phyloP scores from a whole-genome alignment of 2,888 invertebrate species.

The Lycocerus yunnanus region DNA sequence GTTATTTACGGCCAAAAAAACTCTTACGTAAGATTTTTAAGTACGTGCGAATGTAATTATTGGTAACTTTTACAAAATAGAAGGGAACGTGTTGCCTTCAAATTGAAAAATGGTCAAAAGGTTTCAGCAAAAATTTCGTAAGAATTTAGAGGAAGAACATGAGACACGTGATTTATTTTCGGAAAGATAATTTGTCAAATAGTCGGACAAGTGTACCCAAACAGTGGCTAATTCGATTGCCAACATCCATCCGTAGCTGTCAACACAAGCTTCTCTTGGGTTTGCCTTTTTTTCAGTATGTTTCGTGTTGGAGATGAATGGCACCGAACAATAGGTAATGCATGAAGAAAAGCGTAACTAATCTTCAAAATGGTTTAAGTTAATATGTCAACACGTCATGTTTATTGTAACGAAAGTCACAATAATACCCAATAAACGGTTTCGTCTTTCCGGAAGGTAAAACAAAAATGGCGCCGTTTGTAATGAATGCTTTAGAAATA shows the following conservation, averaged over 20 bases:
- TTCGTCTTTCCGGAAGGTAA: background rate
- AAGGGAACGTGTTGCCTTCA: background rate
- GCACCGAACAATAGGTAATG: background rate
- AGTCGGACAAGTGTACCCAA: constrained; percentile 15
- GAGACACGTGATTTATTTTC: constrained; percentile 2
- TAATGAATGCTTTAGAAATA: constrained; percentile 18
- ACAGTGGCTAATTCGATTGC: constrained; percentile 26
- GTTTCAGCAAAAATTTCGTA: background rate
- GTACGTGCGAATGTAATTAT: background rate
- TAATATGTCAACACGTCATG: background rate
- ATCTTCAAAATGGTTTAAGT: background rate
- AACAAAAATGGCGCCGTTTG: background rate
- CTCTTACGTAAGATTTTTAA: background rate
- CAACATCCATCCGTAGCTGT: constrained; percentile 17
- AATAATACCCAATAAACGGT: background rate
- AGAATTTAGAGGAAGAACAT: background rate
- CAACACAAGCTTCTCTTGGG: constrained; percentile 11
- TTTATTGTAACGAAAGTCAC: background rate
- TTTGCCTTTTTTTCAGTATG: background rate
- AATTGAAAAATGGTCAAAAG: background rate
- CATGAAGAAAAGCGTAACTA: background rate
- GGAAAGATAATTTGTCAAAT: background rate
- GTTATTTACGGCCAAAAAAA: background rate
- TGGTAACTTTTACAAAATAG: background rate
- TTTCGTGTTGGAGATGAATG: background rate